phyloP scores from a whole-genome alignment of 2,113 vertebrate genomes.

The Marmota monax region DNA sequence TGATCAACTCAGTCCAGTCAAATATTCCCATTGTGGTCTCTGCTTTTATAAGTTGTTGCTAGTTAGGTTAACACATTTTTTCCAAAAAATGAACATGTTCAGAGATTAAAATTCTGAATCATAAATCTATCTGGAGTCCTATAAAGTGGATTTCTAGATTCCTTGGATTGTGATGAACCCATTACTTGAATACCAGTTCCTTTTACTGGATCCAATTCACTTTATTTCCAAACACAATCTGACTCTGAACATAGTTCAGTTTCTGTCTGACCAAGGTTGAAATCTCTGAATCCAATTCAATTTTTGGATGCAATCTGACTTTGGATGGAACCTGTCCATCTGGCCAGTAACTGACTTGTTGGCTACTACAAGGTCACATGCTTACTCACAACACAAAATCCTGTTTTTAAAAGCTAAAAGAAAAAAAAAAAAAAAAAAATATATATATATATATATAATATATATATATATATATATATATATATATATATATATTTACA shows the following conservation, averaged over 20 bases:
- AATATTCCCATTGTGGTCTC: background rate
- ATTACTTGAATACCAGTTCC: background rate
- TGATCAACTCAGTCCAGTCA: background rate
- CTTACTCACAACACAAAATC: background rate
- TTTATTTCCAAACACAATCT: background rate
- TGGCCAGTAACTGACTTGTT: background rate
- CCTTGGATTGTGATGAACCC: background rate
- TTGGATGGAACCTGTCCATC: background rate
- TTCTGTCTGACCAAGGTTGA: background rate
- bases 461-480: no score
- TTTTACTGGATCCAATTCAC: background rate
- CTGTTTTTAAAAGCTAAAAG: background rate
- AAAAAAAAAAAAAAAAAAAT: background rate
- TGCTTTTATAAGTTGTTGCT: background rate
- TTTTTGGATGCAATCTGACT: background rate
- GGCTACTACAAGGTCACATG: no score
- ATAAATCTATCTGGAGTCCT: background rate
- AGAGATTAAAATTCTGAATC: background rate
- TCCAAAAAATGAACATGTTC: background rate
- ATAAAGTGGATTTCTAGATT: background rate
- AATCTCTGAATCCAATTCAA: no score
- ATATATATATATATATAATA: no score
- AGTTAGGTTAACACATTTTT: background rate
- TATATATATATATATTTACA: no score
- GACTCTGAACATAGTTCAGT: background rate